A percentile compares a stretch with the other conserved stretches of the same genome.
These are phyloP conservation scores for Ennomos erosarius DNA, from an alignment of 2,888 invertebrate genomes.

Conservation along the genomic window DNA sequence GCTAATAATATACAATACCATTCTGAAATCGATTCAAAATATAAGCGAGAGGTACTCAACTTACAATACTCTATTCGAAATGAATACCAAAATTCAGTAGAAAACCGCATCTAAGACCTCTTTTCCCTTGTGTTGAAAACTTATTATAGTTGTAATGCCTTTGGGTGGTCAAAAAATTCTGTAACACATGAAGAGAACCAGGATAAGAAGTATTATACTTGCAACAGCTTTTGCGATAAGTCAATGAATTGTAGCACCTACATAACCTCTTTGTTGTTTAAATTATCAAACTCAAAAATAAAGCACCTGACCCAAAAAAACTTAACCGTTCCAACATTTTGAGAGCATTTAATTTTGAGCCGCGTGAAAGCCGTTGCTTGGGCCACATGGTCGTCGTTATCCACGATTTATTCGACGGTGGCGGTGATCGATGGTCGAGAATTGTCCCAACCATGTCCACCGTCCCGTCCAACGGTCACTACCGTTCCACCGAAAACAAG, in stretches of 20 bases:
- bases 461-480: slow-evolving; percentile 67
- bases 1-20: slow-evolving; percentile 20
- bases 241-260: too few species aligned
- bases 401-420: slow-evolving; percentile 76
- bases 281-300: slow-evolving; percentile 10
- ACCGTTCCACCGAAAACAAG: slow-evolving; percentile 64
- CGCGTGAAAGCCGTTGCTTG: slow-evolving; percentile 40
- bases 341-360: slow-evolving; percentile 27
- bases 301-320: slow-evolving; percentile 14
- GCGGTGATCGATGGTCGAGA: slow-evolving; percentile 76
- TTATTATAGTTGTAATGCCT: too few species aligned
- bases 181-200: too few species aligned
- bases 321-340: slow-evolving; percentile 23
- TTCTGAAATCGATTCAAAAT: slow-evolving; percentile 6
- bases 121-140: too few species aligned
- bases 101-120: too few species aligned
- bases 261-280: neutral
- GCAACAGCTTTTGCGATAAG: too few species aligned
- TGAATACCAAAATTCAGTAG: too few species aligned
- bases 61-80: too few species aligned
- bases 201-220: too few species aligned
- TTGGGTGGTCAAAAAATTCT: too few species aligned
- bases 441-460: slow-evolving; percentile 57
- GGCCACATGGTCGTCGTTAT: slow-evolving; percentile 37
- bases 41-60: slow-evolving; percentile 8